A percentile compares a stretch with the other conserved stretches of the same genome.
phyloP scores from a whole-genome alignment of 2,113 vertebrate species.

The Acrocephalus arundinaceus region DNA sequence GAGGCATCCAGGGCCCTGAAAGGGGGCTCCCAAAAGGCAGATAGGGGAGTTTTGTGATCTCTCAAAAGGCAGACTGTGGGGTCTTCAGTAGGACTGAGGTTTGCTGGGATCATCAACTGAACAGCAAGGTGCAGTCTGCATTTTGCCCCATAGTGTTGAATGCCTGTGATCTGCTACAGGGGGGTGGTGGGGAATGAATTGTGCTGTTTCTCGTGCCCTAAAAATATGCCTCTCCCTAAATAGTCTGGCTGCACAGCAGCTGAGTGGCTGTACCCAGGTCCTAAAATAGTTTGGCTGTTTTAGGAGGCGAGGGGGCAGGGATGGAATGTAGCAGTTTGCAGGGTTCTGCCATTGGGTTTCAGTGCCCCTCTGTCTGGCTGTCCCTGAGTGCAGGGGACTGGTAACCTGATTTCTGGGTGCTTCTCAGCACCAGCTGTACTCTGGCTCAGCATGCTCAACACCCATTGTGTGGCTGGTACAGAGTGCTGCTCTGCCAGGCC shows the following conservation, averaged over 20 bases:
- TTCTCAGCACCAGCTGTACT: not conserved
- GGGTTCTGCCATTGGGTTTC: not conserved
- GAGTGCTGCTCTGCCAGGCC: not conserved
- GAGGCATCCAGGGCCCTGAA: rapidly evolving
- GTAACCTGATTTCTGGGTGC: not conserved
- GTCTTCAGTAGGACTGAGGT: not conserved
- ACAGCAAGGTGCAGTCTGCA: not conserved
- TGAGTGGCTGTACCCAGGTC: not conserved
- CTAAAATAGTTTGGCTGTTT: constrained; percentile 3
- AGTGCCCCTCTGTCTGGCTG: not conserved
- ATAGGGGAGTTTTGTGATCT: not conserved
- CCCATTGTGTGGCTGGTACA: constrained; percentile 40
- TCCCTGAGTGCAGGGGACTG: not conserved
- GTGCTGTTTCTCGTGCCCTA: not conserved
- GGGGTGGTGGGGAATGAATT: not conserved
- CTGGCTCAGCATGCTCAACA: not conserved
- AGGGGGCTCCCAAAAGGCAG: not conserved
- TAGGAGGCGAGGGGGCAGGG: not conserved
- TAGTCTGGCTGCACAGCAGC: not conserved
- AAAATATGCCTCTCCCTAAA: constrained; percentile 31
- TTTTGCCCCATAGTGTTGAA: rapidly evolving
- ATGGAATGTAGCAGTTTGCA: not conserved
- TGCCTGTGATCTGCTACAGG: not conserved
- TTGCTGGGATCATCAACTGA: rapidly evolving
- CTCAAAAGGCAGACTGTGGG: not conserved